Evolutionary conservation across 1,140 invertebrate genomes (phyloP).

Genomic region (Bathynomus jamesi): DNA sequence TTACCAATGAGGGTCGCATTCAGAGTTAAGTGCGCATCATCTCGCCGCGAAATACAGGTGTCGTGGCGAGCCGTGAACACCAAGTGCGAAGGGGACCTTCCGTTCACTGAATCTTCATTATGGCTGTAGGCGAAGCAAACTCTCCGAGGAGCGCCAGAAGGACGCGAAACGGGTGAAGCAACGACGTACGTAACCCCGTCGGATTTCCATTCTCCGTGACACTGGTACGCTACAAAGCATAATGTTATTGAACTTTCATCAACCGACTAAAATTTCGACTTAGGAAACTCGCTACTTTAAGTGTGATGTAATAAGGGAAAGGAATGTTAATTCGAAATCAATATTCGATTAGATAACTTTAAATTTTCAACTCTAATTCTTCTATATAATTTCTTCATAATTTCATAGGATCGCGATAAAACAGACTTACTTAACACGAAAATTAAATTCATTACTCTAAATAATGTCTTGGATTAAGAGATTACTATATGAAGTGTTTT

Average conservation of each 20-base stretch:
- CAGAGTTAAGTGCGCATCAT: slow-evolving; percentile 47
- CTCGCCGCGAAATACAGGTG: slow-evolving; percentile 47
- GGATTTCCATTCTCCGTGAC: slow-evolving; percentile 59
- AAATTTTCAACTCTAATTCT: too few relatives aligned
- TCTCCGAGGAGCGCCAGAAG: slow-evolving; percentile 49
- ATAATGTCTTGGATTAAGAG: too few relatives aligned
- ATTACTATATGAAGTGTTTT: too few relatives aligned
- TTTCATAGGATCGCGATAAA: too few relatives aligned
- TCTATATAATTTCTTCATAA: too few relatives aligned
- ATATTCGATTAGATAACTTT: background rate
- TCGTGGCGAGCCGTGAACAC: slow-evolving; percentile 49
- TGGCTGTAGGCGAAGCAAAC: slow-evolving; percentile 50
- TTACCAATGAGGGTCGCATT: slow-evolving; percentile 53
- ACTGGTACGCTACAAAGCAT: slow-evolving; percentile 52
- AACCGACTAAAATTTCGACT: too few relatives aligned
- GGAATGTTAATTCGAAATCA: too few relatives aligned
- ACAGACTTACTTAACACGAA: too few relatives aligned
- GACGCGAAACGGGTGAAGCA: slow-evolving; percentile 54
- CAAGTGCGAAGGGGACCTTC: slow-evolving; percentile 48
- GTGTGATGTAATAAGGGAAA: too few relatives aligned
- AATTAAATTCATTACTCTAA: too few relatives aligned
- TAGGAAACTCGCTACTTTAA: too few relatives aligned
- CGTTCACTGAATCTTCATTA: slow-evolving; percentile 50
- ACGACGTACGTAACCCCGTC: slow-evolving; percentile 58
- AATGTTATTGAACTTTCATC: too few relatives aligned